These are phyloP conservation scores for Scylla paramamosain DNA, from an alignment of 1,140 invertebrate species.

Conservation along the genomic window DNA sequence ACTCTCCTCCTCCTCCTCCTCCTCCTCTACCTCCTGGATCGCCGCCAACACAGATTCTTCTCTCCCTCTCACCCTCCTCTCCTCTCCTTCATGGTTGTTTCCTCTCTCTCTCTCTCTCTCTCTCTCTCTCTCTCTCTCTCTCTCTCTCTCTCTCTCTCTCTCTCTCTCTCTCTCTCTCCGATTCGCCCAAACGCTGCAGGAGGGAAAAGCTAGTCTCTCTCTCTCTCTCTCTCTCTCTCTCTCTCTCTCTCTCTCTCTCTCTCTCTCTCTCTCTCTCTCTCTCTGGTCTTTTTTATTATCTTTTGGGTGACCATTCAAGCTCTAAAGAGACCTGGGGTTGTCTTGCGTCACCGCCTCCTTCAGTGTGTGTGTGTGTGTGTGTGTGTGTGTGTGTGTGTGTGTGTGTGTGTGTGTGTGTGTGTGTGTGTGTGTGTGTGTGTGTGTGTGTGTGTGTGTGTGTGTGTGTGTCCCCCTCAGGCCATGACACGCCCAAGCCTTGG, in stretches of 20 bases:
- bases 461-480: no score
- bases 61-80: neutral
- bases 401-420: no score
- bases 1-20: neutral
- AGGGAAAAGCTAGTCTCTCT: neutral
- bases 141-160: neutral
- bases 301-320: no score
- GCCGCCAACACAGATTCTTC: neutral
- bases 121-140: no score
- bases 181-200: neutral
- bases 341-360: no score
- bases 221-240: neutral
- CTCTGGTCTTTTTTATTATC: no score
- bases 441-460: no score
- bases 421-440: no score
- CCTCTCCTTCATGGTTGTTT: neutral
- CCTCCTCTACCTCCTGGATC: neutral
- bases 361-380: no score
- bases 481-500: no score
- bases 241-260: neutral
- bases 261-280: neutral
- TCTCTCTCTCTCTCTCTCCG: neutral
- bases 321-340: no score
- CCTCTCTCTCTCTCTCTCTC: slow-evolving; percentile 22
- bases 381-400: no score